phyloP scores from a whole-genome alignment of 2,888 invertebrate species.

The Eilema griseolum region DNA sequence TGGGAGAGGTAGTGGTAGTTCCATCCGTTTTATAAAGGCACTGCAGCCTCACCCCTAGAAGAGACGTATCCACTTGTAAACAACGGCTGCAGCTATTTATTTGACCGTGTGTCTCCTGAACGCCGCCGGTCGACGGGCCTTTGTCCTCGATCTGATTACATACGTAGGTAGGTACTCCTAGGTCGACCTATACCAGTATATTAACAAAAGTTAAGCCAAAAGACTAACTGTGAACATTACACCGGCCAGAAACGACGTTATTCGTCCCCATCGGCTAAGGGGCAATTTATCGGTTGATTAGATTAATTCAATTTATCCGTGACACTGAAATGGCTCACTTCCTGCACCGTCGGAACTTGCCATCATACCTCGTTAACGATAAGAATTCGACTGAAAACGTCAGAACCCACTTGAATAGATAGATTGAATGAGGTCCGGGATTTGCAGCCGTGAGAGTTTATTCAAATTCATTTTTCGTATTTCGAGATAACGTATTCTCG shows the following conservation, averaged over 20 bases:
- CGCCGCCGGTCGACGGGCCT: not conserved
- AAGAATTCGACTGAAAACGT: slow-evolving; percentile 67
- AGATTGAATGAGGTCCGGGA: slow-evolving; percentile 44
- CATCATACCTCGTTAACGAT: slow-evolving; percentile 73
- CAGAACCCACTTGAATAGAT: slow-evolving; percentile 52
- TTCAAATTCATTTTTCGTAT: slow-evolving; percentile 47
- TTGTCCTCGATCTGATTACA: not conserved
- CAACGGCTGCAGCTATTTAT: no score
- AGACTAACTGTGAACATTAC: slow-evolving; percentile 30
- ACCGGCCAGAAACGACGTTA: slow-evolving; percentile 44
- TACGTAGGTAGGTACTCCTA: not conserved
- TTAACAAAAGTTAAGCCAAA: slow-evolving; percentile 19
- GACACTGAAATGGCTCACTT: slow-evolving; percentile 78
- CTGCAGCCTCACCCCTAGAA: not conserved
- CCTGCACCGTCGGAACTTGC: slow-evolving; percentile 74
- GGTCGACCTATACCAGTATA: not conserved
- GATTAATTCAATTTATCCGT: slow-evolving; percentile 82
- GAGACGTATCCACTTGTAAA: not conserved
- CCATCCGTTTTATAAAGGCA: not conserved
- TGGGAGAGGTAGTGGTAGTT: not conserved
- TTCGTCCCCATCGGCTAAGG: slow-evolving; percentile 47
- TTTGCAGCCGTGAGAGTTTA: slow-evolving; percentile 49
- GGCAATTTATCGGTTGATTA: slow-evolving; percentile 80
- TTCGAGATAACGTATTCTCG: slow-evolving; percentile 31
- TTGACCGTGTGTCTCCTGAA: not conserved